Percentiles rank a stretch among this genome's conserved stretches.
Conservation (phyloP, 2,888 invertebrate genomes). For the Aproaerema taeniolella region DNA sequence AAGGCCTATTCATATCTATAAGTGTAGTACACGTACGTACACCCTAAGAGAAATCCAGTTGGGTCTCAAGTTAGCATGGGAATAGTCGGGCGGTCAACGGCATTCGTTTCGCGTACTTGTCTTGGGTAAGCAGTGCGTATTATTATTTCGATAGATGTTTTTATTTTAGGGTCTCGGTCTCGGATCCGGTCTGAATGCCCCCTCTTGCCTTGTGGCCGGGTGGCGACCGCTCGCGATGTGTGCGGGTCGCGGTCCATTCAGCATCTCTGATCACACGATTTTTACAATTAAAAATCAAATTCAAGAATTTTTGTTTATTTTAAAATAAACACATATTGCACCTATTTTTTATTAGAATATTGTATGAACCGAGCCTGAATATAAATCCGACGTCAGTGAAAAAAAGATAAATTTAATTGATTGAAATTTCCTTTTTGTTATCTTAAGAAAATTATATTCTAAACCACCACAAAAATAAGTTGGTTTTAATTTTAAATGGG, state of each 20-base stretch:
- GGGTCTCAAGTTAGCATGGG: constrained; percentile 59
- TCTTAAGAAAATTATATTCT: no score
- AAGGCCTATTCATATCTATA: constrained; percentile 59
- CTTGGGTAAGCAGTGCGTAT: constrained; percentile 68
- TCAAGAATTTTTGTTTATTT: no score
- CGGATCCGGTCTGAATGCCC: constrained; percentile 72
- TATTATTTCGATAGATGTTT: constrained; percentile 76
- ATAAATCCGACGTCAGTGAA: no score
- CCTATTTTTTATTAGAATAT: no score
- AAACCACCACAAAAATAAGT: no score
- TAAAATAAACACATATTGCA: no score
- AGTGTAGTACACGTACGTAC: constrained; percentile 44
- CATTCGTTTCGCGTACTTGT: constrained; percentile 73
- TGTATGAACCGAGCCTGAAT: no score
- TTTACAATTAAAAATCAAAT: no score
- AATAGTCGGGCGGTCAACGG: constrained; percentile 74
- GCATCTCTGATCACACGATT: background rate
- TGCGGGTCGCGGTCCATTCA: constrained; percentile 33
- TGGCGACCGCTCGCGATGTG: constrained; percentile 28
- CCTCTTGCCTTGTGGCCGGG: constrained; percentile 56
- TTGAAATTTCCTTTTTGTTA: no score
- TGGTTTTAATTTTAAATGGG: no score
- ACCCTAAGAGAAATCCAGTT: constrained; percentile 70
- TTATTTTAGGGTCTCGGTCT: constrained; percentile 76
- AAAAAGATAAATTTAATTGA: no score